A percentile compares a stretch with the other conserved stretches of the same genome.
Evolutionary conservation across 2,888 invertebrate species (phyloP).

Genomic region (Pandemis corylana): DNA sequence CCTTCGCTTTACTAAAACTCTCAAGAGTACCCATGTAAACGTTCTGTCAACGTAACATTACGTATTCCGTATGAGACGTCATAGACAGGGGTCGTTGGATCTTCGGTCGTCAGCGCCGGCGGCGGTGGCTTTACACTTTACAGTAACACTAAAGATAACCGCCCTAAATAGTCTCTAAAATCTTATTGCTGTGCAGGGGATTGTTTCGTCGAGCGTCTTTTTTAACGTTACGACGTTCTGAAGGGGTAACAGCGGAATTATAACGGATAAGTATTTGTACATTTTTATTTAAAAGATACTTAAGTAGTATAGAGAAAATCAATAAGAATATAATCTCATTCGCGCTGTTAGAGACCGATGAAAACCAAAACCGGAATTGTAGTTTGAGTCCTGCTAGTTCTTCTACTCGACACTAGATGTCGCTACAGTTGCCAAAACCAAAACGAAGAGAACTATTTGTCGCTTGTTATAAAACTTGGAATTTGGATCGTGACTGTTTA

Average conservation of each 20-base stretch:
- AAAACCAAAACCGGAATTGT: background rate
- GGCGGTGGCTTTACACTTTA: conserved; percentile 45
- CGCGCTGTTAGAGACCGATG: background rate
- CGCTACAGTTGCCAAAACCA: background rate
- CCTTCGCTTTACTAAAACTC: background rate
- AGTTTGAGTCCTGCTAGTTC: background rate
- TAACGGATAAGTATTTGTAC: background rate
- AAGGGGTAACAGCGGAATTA: conserved; percentile 19
- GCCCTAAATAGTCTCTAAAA: conserved; percentile 61
- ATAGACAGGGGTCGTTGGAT: conserved; percentile 49
- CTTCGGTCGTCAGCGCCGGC: conserved; percentile 49
- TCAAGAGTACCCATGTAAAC: background rate
- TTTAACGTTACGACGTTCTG: conserved; percentile 37
- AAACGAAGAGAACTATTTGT: background rate
- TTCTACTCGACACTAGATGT: conserved; percentile 2
- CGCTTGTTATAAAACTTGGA: too few relatives aligned
- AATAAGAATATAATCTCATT: background rate
- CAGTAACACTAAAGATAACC: conserved; percentile 57
- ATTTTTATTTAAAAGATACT: background rate
- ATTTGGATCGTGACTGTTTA: too few relatives aligned
- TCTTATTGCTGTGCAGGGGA: conserved; percentile 57
- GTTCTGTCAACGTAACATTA: conserved; percentile 6
- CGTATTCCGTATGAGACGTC: conserved; percentile 11
- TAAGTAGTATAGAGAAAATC: background rate
- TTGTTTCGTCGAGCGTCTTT: conserved; percentile 45